Percentiles rank a stretch among this genome's conserved stretches.
Evolutionary conservation across 2,797 vertebrate genomes (phyloP).

Genomic region (Argya squamiceps): DNA sequence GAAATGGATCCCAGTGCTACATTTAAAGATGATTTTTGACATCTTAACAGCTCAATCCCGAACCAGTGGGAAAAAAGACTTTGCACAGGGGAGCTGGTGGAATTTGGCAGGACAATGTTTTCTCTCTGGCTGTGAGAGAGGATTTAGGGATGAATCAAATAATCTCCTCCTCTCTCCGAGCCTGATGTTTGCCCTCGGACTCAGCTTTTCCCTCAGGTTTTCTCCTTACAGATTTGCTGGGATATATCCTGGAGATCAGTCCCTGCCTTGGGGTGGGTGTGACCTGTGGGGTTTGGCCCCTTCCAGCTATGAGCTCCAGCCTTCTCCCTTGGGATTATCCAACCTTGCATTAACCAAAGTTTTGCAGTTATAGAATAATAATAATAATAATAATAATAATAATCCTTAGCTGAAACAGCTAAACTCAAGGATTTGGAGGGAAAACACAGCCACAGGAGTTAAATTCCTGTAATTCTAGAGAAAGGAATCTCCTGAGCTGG

Average conservation of each 20-base stretch:
- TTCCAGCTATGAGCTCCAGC: not conserved
- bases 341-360: not conserved
- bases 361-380: not conserved
- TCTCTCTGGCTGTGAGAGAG: not conserved
- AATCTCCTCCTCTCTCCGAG: not conserved
- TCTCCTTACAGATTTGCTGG: not conserved
- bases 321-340: not conserved
- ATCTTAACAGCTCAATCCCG: not conserved
- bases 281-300: not conserved
- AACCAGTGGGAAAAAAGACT: not conserved
- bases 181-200: not conserved
- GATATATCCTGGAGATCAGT: not conserved
- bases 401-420: not conserved
- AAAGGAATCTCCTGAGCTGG: not conserved
- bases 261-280: rapidly evolving
- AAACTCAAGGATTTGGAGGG: not conserved
- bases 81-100: not conserved
- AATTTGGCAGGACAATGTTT: not conserved
- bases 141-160: not conserved
- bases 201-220: not conserved
- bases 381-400: not conserved
- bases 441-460: not conserved
- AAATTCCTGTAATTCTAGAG: not conserved
- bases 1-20: not conserved
- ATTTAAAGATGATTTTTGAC: not conserved